Conservation (phyloP, 2,797 vertebrate species). For the Decapterus maruadsi region DNA sequence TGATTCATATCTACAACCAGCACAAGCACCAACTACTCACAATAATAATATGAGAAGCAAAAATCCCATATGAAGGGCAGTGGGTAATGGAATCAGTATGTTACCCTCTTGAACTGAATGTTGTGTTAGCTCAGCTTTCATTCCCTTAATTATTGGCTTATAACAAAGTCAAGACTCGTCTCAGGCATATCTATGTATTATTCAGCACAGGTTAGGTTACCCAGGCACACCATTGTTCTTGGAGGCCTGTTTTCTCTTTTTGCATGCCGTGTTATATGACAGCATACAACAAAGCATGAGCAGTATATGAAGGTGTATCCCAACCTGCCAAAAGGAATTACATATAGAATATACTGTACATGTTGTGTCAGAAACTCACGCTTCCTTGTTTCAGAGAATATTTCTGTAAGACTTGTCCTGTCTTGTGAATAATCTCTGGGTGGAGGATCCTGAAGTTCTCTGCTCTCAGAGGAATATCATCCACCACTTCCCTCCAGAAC, state of each 20-base stretch:
- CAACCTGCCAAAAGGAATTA: not conserved
- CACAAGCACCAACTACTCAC: not conserved
- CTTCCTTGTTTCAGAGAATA: conserved; percentile 74
- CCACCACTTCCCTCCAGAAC: conserved; percentile 89
- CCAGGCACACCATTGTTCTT: not conserved
- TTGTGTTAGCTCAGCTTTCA: conserved; percentile 6
- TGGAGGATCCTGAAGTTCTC: conserved; percentile 85
- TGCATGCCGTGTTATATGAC: not conserved
- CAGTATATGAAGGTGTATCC: not conserved
- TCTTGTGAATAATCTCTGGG: conserved; percentile 84
- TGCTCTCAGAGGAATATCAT: conserved; percentile 83
- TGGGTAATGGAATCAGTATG: not conserved
- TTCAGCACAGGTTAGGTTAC: not conserved
- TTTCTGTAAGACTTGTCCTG: conserved; percentile 72
- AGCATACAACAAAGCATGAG: conserved; percentile 3
- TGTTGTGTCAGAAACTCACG: conserved; percentile 59
- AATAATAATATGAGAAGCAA: not conserved
- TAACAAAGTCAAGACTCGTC: conserved; percentile 1
- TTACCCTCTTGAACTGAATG: not conserved
- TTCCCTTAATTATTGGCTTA: not conserved
- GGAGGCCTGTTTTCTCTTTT: not conserved
- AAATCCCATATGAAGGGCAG: not conserved
- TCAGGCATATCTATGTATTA: conserved; percentile 1
- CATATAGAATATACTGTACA: not conserved
- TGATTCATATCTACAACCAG: not conserved